These are phyloP conservation scores for Tribolium freemani DNA, from an alignment of 2,888 invertebrate genomes.

Conservation along the genomic window DNA sequence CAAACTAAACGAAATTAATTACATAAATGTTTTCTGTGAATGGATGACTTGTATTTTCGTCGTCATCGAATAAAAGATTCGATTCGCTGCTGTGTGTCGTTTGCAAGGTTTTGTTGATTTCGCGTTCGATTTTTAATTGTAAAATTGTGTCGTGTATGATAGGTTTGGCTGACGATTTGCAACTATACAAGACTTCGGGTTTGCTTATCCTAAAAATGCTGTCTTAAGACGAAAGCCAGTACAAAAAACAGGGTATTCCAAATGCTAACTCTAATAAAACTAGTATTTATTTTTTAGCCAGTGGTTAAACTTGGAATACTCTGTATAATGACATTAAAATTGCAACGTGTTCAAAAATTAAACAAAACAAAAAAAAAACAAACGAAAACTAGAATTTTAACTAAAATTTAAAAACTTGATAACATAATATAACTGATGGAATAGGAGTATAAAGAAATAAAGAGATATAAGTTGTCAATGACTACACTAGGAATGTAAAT, in stretches of 20 bases:
- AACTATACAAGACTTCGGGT: conserved; percentile 81
- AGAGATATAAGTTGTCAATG: too few species aligned
- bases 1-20: conserved; percentile 12
- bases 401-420: too few species aligned
- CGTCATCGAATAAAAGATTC: conserved; percentile 60
- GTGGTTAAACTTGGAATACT: too few species aligned
- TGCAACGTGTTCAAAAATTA: too few species aligned
- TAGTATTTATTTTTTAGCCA: too few species aligned
- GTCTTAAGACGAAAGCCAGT: not conserved
- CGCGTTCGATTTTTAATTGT: conserved; percentile 71
- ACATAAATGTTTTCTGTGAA: conserved; percentile 53
- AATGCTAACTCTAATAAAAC: too few species aligned
- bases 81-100: conserved; percentile 58
- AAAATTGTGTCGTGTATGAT: conserved; percentile 92
- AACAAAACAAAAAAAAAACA: too few species aligned
- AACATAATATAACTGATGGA: too few species aligned
- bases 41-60: conserved; percentile 50
- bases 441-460: too few species aligned
- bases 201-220: conserved; percentile 61
- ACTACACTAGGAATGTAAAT: too few species aligned
- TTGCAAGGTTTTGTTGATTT: conserved; percentile 55
- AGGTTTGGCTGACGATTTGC: conserved; percentile 82
- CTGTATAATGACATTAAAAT: too few species aligned
- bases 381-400: too few species aligned
- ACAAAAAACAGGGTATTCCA: not conserved